Conservation (phyloP, 2,113 vertebrate species). For the Cygnus buccinator region DNA sequence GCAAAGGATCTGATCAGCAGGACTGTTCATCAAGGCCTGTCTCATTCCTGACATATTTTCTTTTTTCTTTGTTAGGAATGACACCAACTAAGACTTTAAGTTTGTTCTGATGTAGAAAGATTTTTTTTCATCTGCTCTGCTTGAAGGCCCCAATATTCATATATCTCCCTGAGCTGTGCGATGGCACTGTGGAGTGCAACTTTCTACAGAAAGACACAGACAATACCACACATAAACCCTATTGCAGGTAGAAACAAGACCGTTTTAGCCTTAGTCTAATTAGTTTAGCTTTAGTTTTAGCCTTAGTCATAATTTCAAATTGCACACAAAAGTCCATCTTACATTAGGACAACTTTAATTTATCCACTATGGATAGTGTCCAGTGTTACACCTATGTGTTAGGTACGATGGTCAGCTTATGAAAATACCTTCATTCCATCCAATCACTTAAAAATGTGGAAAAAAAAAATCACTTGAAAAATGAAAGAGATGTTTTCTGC, state of each 20-base stretch:
- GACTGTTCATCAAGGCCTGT: background rate
- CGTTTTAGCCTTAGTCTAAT: background rate
- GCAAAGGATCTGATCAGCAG: background rate
- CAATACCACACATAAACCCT: background rate
- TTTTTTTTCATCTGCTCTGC: background rate
- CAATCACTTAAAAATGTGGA: background rate
- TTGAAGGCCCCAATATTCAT: background rate
- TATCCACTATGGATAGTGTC: background rate
- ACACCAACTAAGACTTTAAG: background rate
- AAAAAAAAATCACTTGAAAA: too few relatives aligned
- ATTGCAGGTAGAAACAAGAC: background rate
- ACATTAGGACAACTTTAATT: background rate
- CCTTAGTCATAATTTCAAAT: background rate
- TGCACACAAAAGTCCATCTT: background rate
- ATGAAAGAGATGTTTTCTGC: background rate
- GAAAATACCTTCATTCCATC: background rate
- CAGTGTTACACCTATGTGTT: background rate
- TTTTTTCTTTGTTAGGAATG: background rate
- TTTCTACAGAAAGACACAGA: background rate
- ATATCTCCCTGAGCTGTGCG: background rate
- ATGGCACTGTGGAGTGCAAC: background rate
- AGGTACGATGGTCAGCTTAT: background rate
- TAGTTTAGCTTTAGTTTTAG: background rate
- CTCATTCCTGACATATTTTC: background rate
- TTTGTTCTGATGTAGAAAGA: background rate